phyloP scores from a whole-genome alignment of 2,113 vertebrate genomes.

The Syngnathus floridae region DNA sequence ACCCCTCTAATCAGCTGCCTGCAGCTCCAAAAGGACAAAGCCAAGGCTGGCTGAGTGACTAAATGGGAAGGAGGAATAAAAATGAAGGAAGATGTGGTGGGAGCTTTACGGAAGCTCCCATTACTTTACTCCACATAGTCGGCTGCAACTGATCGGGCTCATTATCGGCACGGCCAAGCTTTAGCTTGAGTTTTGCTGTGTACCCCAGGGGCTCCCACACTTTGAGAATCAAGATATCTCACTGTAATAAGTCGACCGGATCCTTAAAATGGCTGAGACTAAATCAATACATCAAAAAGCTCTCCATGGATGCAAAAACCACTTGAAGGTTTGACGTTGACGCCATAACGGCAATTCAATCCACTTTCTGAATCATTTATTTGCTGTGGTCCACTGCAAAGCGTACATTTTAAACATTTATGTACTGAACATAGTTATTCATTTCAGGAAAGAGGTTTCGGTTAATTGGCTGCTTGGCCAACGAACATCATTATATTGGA shows the following conservation, averaged over 20 bases:
- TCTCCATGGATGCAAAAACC: slow-evolving; percentile 7
- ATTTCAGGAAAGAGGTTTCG: slow-evolving; percentile 36
- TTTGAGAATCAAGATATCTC: slow-evolving; percentile 39
- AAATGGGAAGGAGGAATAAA: slow-evolving; percentile 6
- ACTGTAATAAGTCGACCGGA: slow-evolving; percentile 35
- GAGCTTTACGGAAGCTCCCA: slow-evolving; percentile 36
- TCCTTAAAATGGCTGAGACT: slow-evolving; percentile 32
- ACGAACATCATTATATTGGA: slow-evolving; percentile 59
- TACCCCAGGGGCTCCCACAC: slow-evolving; percentile 18
- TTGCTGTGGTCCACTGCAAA: slow-evolving; percentile 11
- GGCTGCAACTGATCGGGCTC: slow-evolving; percentile 38
- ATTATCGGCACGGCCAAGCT: slow-evolving; percentile 38
- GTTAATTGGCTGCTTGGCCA: slow-evolving; percentile 59
- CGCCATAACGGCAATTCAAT: slow-evolving; percentile 5
- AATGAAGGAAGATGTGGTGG: slow-evolving; percentile 31
- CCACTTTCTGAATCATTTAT: slow-evolving; percentile 10
- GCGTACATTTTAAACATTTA: slow-evolving; percentile 1
- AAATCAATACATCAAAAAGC: slow-evolving; percentile 44
- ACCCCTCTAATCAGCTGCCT: slow-evolving; percentile 15
- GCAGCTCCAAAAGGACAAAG: slow-evolving; percentile 9
- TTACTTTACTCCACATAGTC: slow-evolving; percentile 23
- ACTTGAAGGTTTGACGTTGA: not conserved
- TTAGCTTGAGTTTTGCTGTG: slow-evolving; percentile 5
- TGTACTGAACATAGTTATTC: slow-evolving; percentile 8
- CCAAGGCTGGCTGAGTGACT: slow-evolving; percentile 23